Conservation (phyloP, 2,888 invertebrate genomes). For the Luperina nickerlii region DNA sequence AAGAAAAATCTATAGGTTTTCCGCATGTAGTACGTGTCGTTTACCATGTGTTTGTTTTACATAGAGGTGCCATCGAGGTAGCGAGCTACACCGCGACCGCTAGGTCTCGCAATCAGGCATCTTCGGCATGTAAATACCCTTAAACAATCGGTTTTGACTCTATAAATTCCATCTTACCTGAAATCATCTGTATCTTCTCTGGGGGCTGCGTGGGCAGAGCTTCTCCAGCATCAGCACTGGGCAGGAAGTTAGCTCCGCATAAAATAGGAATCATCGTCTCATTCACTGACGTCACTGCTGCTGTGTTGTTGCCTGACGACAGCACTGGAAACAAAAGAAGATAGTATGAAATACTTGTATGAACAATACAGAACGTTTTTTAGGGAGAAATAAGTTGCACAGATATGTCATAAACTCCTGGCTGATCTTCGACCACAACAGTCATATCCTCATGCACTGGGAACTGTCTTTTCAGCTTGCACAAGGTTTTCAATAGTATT, state of each 20-base stretch:
- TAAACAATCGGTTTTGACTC: not conserved
- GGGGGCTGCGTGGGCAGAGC: slow-evolving; percentile 88
- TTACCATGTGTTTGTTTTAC: not conserved
- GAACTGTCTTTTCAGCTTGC: not conserved
- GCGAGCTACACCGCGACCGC: not conserved
- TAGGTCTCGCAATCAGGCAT: not conserved
- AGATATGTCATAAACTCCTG: not conserved
- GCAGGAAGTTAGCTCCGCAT: slow-evolving; percentile 89
- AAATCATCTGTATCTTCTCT: slow-evolving; percentile 90
- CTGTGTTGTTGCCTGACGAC: slow-evolving; percentile 83
- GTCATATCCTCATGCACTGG: not conserved
- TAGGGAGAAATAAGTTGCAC: not conserved
- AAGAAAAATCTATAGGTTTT: not conserved
- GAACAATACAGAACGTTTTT: no score
- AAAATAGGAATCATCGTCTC: slow-evolving; percentile 80
- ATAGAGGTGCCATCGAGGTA: not conserved
- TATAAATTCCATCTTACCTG: slow-evolving; percentile 75
- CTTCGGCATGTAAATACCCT: not conserved
- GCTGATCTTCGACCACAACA: not conserved
- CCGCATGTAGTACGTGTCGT: not conserved
- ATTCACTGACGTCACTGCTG: slow-evolving; percentile 84
- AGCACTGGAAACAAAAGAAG: slow-evolving; percentile 76
- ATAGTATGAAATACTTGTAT: not conserved
- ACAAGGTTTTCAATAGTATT: not conserved
- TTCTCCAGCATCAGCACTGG: slow-evolving; percentile 82